Base-by-base conservation (phyloP, 2,888 invertebrate genomes). In the Villa cingulata region DNA sequence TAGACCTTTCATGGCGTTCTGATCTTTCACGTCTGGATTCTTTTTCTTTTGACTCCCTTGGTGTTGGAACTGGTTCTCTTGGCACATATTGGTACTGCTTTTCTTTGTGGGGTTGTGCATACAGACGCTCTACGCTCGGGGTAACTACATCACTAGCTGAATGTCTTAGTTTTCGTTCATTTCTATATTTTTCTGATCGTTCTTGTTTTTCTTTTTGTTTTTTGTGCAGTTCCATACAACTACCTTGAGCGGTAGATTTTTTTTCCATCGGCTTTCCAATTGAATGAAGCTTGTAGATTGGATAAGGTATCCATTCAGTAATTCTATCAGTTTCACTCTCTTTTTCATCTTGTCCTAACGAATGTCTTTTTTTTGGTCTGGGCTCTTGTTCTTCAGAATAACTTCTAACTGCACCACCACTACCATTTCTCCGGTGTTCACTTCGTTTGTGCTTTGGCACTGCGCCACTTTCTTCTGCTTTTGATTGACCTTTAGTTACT, bases 221-320 rank as follows among this genome's bases (percentile, higher is more conserved):
- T 40, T 55, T 56, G 34, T 55, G 54, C 19, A 59, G 45, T 37
- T 61, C 61, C 27, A 53, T 46, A 46, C 57, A 59, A 45, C 59
- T 60, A 45, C 55, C 56, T 49, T 57, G 57, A 7, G 51, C 43
- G 16, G 44, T 52, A 34, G 45, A 49, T 20, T 55, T 53, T 5
- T 49, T 50, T 9, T 55, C 54, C 10, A 46, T n/a, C 15, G 47
- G 52, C 37, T 66, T 67, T 27, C 66, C 66, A 39, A 66, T 49
- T 3, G 67, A 63, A 43, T 64, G 64, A 20, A 67, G 53, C 41
- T 66, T 64, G 45, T 64, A 60, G 36, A 68, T 52, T 14, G 68
- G 69, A 52, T 68, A 66, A 12, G 66, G 68, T 43, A 66, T 64
- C 69, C 69, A 69, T 46, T 68, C 67, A 16, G 61, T 55, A 6